Conservation (phyloP, 2,797 vertebrate species). For the Neopelma chrysocephalum region DNA sequence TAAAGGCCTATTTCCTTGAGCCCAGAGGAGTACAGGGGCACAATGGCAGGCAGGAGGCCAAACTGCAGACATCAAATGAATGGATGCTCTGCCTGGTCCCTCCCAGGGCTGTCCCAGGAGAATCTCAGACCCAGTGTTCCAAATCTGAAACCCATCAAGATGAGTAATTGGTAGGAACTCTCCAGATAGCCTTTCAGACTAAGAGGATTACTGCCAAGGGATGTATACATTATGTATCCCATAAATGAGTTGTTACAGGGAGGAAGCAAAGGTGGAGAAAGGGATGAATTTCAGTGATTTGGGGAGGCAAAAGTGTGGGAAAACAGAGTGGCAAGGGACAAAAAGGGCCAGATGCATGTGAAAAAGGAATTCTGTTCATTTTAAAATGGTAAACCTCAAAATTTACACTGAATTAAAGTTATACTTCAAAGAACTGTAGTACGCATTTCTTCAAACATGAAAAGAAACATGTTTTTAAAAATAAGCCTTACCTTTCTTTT, state of each 20-base stretch:
- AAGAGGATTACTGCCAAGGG: background rate
- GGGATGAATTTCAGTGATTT: background rate
- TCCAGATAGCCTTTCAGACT: background rate
- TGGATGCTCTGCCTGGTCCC: background rate
- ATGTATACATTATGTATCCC: background rate
- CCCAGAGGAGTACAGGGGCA: background rate
- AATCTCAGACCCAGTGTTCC: background rate
- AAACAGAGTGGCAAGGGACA: background rate
- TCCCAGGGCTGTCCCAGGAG: fast-evolving
- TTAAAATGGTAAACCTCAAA: background rate
- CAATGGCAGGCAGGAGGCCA: background rate
- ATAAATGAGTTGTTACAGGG: background rate
- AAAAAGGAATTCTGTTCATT: background rate
- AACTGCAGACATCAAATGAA: background rate
- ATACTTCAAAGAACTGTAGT: background rate
- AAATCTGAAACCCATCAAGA: background rate
- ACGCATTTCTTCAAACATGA: background rate
- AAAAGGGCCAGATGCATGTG: background rate
- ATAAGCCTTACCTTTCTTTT: constrained; percentile 88
- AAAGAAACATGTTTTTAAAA: background rate
- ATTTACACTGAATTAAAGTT: background rate
- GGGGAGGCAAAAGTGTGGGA: background rate
- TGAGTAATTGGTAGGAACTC: background rate
- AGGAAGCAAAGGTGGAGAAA: background rate
- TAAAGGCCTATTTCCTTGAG: background rate